Evolutionary conservation across 1,140 invertebrate species (phyloP), one percentile per base, ranked within the genome.

Genomic region (Meteorus sp.): DNA sequence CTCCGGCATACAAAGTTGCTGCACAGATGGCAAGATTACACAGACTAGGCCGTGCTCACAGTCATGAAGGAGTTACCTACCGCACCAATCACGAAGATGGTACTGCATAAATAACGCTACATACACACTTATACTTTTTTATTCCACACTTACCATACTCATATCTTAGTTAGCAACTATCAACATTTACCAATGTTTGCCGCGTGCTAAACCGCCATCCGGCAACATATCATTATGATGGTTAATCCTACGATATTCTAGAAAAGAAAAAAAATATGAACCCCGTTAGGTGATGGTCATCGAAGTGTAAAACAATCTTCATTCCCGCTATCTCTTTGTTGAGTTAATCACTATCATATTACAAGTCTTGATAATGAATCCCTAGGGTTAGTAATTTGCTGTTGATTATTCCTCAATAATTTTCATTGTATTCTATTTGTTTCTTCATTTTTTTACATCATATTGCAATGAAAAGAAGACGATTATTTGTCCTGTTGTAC

Each of bases 51-150:
- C 83, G 90, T 68, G 90, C 90, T n/a, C 89, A 92, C 80, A 91
- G 90, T 58, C 89, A 92, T 72, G 91, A 93, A 75, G 90, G 90
- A 61, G 89, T 91, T 61, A 89, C 89, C 41, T 84, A 87, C 56
- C 78, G 83, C 50, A 83, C 75, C 64, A 76, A 78, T 64, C 76
- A 84, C 70, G 84, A 86, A 73, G 86, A 86, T 89, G 88, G 77
- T 89, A 89, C 70, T 89, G 87, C 74, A 81, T n/a, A n/a, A n/a
- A 83, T 62, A 85, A 84, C 20, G 86, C 88, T 69, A 86, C 86
- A 62, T 87, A 89, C 68, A 88, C 56, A 62, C 29, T 54, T 57
- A 3, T 55, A 58, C 43, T 31, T 39, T 65, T 57, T 70, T 53
- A 56, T 60, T 48, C 31, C 52, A 43, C 43, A 47, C 35, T 41